phyloP scores from a whole-genome alignment of 1,140 invertebrate species.

The Ditylenchus dipsaci region DNA sequence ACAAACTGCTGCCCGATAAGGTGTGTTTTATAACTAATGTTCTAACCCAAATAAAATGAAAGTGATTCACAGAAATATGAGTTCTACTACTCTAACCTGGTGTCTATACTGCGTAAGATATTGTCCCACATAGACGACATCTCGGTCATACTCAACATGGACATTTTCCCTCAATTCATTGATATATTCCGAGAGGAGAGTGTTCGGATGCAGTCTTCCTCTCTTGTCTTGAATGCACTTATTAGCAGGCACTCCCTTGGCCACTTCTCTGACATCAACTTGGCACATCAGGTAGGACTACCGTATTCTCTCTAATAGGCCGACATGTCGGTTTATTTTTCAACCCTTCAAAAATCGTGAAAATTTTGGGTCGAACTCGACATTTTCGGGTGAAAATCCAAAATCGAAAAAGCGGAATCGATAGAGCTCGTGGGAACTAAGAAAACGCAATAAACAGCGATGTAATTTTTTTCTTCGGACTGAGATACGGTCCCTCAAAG shows the following conservation, averaged over 20 bases:
- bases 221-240: constrained; percentile 19
- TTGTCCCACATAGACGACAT: constrained; percentile 12
- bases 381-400: no score
- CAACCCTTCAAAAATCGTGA: no score
- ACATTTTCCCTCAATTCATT: constrained; percentile 34
- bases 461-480: no score
- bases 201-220: constrained; percentile 12
- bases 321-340: no score
- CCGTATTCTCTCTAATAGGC: not conserved
- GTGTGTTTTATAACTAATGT: constrained; percentile 5
- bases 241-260: constrained; percentile 20
- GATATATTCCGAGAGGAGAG: constrained; percentile 27
- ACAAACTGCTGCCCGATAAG: constrained; percentile 25
- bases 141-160: constrained; percentile 21
- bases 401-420: no score
- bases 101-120: constrained; percentile 25
- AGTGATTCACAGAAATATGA: constrained; percentile 20
- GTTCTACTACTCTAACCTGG: constrained; percentile 11
- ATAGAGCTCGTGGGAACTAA: no score
- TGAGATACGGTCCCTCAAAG: no score
- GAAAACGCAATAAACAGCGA: not conserved
- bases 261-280: constrained; percentile 19
- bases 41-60: not conserved
- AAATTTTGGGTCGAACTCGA: no score
- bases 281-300: constrained; percentile 37